phyloP scores from a whole-genome alignment of 2,888 invertebrate species.

The Colletes collaris region DNA sequence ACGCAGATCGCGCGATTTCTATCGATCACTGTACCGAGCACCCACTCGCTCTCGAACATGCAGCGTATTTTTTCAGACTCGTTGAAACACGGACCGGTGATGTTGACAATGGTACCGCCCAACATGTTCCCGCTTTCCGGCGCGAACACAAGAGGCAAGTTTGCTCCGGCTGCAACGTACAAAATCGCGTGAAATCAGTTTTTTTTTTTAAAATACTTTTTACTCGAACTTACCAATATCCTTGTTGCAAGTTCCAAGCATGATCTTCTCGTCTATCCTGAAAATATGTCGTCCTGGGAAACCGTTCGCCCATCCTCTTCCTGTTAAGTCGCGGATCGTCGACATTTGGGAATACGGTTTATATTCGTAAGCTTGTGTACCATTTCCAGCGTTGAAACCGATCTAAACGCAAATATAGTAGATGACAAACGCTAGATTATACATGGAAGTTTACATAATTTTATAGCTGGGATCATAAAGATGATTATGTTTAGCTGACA shows the following conservation, averaged over 20 bases:
- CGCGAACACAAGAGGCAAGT: constrained; percentile 93
- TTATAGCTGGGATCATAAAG: too few species aligned
- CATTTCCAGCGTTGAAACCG: constrained; percentile 98
- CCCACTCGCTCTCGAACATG: constrained; percentile 92
- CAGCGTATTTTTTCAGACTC: constrained; percentile 90
- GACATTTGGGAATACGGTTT: constrained; percentile 94
- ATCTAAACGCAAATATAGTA: constrained; percentile 85
- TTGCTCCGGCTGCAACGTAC: constrained; percentile 88
- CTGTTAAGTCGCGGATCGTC: constrained; percentile 92
- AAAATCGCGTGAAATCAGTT: background rate
- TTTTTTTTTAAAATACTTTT: too few species aligned
- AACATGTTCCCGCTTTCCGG: constrained; percentile 99
- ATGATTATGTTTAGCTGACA: too few species aligned
- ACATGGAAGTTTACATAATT: too few species aligned
- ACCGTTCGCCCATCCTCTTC: constrained; percentile 93
- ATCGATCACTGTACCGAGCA: constrained; percentile 90
- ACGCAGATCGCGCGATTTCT: constrained; percentile 94
- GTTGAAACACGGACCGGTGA: constrained; percentile 97
- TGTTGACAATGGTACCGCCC: constrained; percentile 97
- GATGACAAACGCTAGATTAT: too few species aligned
- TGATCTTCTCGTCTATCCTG: constrained; percentile 96
- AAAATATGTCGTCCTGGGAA: constrained; percentile 97
- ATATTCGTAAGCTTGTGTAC: constrained; percentile 94
- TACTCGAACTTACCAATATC: constrained; percentile 87
- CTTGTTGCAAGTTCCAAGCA: constrained; percentile 96